These are phyloP conservation scores for Crossocerus cetratus DNA, from an alignment of 2,888 invertebrate genomes.

Conservation along the genomic window DNA sequence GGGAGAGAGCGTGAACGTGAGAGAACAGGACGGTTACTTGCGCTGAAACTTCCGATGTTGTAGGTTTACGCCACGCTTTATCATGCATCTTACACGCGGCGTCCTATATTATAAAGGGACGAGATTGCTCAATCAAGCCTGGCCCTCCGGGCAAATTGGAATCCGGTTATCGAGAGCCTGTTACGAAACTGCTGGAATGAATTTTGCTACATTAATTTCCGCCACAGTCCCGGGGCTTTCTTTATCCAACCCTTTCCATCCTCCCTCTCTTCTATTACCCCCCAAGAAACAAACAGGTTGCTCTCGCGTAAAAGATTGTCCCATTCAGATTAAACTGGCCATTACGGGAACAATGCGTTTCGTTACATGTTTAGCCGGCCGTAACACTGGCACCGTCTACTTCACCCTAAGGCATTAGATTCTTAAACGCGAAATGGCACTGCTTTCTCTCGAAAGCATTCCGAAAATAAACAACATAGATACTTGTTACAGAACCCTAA, in stretches of 20 bases:
- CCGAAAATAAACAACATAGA: too few relatives aligned
- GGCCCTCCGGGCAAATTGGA: slow-evolving; percentile 49
- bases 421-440: too few relatives aligned
- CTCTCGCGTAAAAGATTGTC: too few relatives aligned
- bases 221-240: slow-evolving; percentile 24
- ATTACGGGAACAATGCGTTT: too few relatives aligned
- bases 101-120: slow-evolving; percentile 47
- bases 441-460: too few relatives aligned
- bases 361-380: too few relatives aligned
- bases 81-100: slow-evolving; percentile 46
- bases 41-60: slow-evolving; percentile 28
- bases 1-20: too few relatives aligned
- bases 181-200: slow-evolving; percentile 52
- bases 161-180: slow-evolving; percentile 53
- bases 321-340: too few relatives aligned
- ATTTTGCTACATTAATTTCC: slow-evolving; percentile 54
- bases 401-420: too few relatives aligned
- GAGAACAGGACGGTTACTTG: slow-evolving; percentile 22
- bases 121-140: slow-evolving; percentile 55
- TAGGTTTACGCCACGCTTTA: slow-evolving; percentile 34
- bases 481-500: too few relatives aligned
- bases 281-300: too few relatives aligned
- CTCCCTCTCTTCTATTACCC: neutral
- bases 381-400: too few relatives aligned
- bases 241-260: slow-evolving; percentile 28